Evolutionary conservation across 2,113 vertebrate genomes (phyloP).

Genomic region (Alethe castanea): DNA sequence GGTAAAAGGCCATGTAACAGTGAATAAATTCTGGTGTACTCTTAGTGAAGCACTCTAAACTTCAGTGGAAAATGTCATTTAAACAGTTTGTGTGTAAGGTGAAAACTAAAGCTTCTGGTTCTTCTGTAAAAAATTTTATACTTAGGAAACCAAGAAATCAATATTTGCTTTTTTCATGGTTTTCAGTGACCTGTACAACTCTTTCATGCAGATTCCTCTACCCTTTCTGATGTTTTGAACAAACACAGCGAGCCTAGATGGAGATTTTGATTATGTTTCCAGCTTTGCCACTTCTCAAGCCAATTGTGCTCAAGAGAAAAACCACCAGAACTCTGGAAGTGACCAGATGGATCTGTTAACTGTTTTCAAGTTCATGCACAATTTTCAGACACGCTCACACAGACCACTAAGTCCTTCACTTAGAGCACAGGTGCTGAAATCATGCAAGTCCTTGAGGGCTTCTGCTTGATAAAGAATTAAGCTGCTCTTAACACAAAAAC

Average conservation of each 20-base stretch:
- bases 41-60: neutral
- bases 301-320: conserved; percentile 35
- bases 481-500: neutral
- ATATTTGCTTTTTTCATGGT: neutral
- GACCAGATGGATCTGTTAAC: conserved; percentile 58
- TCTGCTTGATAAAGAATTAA: neutral
- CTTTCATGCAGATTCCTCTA: conserved; percentile 55
- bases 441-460: neutral
- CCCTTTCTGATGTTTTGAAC: conserved; percentile 71
- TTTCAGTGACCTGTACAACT: neutral
- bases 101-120: neutral
- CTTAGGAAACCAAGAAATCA: neutral
- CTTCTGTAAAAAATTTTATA: neutral
- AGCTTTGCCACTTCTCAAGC: conserved; percentile 54
- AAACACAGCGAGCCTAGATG: conserved; percentile 61
- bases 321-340: conserved; percentile 20
- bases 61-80: neutral
- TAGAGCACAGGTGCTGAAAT: conserved; percentile 10
- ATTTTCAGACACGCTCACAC: neutral
- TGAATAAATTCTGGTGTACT: neutral
- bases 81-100: neutral
- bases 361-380: conserved; percentile 15
- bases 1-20: neutral
- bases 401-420: neutral
- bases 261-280: conserved; percentile 60